These are phyloP conservation scores for Spatula clypeata DNA, from an alignment of 2,797 vertebrate genomes.

Conservation along the genomic window DNA sequence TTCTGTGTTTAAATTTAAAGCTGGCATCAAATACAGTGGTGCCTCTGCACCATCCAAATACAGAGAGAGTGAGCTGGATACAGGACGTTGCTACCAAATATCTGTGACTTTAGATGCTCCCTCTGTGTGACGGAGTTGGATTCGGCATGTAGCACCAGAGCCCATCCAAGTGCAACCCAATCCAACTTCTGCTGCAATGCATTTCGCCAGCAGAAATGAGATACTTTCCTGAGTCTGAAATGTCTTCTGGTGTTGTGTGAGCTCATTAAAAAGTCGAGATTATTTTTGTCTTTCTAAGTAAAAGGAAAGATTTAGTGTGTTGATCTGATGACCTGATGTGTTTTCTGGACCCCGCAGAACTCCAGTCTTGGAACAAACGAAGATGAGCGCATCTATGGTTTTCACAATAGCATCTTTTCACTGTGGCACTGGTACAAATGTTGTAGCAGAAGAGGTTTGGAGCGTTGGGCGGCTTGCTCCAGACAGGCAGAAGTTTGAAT, in stretches of 20 bases:
- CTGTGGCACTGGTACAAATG: constrained; percentile 15
- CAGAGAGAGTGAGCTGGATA: not conserved
- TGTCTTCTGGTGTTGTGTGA: constrained; percentile 47
- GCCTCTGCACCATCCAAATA: not conserved
- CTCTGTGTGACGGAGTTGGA: not conserved
- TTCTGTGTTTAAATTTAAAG: not conserved
- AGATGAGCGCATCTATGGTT: constrained; percentile 12
- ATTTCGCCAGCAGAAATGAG: constrained; percentile 57
- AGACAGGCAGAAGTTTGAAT: constrained; percentile 47
- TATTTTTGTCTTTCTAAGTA: constrained; percentile 80
- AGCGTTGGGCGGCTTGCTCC: not conserved
- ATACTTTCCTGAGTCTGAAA: constrained; percentile 65
- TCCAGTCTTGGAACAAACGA: constrained; percentile 53
- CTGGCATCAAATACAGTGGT: not conserved
- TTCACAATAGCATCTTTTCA: constrained; percentile 37
- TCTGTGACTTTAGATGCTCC: not conserved
- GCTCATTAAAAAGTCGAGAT: constrained; percentile 64
- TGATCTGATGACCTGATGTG: constrained; percentile 71
- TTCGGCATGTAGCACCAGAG: not conserved
- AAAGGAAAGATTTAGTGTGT: constrained; percentile 72
- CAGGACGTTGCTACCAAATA: not conserved
- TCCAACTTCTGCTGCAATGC: constrained; percentile 40
- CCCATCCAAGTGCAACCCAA: not conserved
- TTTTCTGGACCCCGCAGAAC: constrained; percentile 36
- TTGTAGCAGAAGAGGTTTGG: constrained; percentile 17